Conservation (phyloP, 2,113 vertebrate species). For the Vulpes lagopus region DNA sequence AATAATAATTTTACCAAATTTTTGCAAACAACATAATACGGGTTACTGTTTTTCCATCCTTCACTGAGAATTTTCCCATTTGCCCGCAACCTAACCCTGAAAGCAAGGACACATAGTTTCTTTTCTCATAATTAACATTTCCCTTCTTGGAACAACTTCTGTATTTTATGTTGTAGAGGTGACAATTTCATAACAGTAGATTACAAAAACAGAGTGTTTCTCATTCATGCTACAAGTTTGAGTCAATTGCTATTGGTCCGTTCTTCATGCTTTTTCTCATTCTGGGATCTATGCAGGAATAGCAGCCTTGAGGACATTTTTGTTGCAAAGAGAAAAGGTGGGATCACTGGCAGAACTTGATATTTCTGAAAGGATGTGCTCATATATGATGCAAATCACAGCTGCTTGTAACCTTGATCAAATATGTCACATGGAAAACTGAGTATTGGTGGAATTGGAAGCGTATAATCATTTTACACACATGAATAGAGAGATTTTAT, state of each 20-base stretch:
- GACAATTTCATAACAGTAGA: background rate
- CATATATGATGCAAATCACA: background rate
- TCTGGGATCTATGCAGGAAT: background rate
- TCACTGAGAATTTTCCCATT: background rate
- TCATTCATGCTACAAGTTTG: background rate
- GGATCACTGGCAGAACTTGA: background rate
- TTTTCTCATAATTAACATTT: background rate
- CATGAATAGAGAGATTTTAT: background rate
- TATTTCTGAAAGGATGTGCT: background rate
- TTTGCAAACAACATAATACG: background rate
- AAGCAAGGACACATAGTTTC: background rate
- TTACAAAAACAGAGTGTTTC: background rate
- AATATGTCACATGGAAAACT: fast-evolving
- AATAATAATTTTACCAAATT: background rate
- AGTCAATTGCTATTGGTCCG: background rate
- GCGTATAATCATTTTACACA: background rate
- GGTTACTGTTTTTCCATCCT: background rate
- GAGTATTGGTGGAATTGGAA: background rate
- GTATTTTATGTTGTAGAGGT: background rate
- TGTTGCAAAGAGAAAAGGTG: background rate
- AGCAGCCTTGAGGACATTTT: background rate
- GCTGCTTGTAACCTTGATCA: background rate
- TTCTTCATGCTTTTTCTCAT: background rate
- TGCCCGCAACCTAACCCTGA: background rate
- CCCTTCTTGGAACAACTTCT: background rate